phyloP scores from a whole-genome alignment of 92 coral and sea anemone species.

The Zoanthus solanderi region DNA sequence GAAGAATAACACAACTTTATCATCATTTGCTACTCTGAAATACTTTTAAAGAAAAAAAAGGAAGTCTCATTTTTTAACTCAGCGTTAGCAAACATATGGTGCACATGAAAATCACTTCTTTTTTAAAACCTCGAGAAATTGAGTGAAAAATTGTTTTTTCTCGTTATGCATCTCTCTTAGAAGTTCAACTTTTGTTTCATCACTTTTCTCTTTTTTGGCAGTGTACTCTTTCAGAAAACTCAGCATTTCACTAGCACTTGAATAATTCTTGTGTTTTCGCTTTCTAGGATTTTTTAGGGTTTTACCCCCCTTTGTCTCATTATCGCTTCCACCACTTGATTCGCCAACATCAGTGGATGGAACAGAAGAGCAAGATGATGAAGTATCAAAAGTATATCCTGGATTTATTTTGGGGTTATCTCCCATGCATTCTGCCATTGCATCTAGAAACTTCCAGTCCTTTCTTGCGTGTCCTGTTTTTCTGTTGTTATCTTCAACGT shows the following conservation, averaged over 20 bases:
- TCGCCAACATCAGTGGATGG: constrained; percentile 11
- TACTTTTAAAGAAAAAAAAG: neutral
- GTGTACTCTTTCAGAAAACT: constrained; percentile 44
- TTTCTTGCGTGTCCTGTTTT: constrained; percentile 59
- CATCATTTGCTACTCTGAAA: neutral
- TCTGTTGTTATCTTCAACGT: constrained; percentile 66
- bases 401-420: constrained; percentile 75
- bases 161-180: constrained; percentile 59
- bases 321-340: constrained; percentile 31
- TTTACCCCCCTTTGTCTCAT: constrained; percentile 16
- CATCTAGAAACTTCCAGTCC: constrained; percentile 65
- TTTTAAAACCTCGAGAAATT: constrained; percentile 61
- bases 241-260: constrained; percentile 56
- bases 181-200: constrained; percentile 50
- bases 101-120: neutral
- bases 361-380: constrained; percentile 13
- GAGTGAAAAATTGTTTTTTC: constrained; percentile 45
- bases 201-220: constrained; percentile 59
- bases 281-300: constrained; percentile 14
- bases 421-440: constrained; percentile 61
- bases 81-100: neutral
- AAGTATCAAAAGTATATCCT: constrained; percentile 64
- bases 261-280: constrained; percentile 45
- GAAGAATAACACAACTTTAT: neutral
- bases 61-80: neutral